A percentile compares a stretch with the other conserved stretches of the same genome.
Conservation (phyloP, 2,888 invertebrate genomes). For the Xanthorhoe designata region DNA sequence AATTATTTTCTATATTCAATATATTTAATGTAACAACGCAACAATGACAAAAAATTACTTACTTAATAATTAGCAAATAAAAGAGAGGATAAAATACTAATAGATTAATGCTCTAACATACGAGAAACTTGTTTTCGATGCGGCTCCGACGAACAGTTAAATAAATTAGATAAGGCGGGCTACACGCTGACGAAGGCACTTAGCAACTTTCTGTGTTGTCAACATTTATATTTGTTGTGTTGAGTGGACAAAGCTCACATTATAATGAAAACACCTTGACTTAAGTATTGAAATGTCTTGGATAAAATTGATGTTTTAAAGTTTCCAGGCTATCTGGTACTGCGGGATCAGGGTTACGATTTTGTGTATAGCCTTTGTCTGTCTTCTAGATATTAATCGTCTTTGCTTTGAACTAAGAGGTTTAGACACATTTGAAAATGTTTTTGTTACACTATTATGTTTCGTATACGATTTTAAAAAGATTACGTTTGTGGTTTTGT, state of each 20-base stretch:
- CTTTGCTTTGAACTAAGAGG: no score
- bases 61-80: neutral
- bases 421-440: no score
- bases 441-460: no score
- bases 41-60: neutral
- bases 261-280: slow-evolving; percentile 1
- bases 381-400: no score
- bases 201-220: slow-evolving; percentile 71
- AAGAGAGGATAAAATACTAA: slow-evolving; percentile 25
- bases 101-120: slow-evolving; percentile 43
- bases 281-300: no score
- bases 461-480: no score
- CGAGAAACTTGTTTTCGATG: slow-evolving; percentile 67
- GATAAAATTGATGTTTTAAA: no score
- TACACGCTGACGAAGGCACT: slow-evolving; percentile 68
- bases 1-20: neutral
- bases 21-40: neutral
- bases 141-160: slow-evolving; percentile 67
- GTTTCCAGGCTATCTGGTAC: no score
- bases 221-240: slow-evolving; percentile 65
- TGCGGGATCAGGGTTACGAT: no score
- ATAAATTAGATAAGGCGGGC: slow-evolving; percentile 77
- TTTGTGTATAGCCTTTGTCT: no score
- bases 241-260: slow-evolving; percentile 45
- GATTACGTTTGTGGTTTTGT: no score